Evolutionary conservation across 64 coral and sea anemone genomes (phyloP).

Genomic region (Montipora foliosa): DNA sequence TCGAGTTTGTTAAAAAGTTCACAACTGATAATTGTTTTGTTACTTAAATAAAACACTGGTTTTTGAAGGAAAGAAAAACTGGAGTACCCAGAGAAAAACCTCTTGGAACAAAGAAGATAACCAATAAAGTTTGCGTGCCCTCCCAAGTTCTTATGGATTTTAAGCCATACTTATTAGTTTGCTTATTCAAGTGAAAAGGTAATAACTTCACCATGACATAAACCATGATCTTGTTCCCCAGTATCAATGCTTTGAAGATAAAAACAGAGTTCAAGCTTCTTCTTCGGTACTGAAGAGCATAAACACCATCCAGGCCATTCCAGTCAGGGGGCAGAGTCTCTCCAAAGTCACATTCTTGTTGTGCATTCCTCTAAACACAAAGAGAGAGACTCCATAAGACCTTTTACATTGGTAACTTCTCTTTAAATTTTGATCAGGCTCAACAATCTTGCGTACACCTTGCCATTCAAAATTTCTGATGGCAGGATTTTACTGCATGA

Average conservation of each 20-base stretch:
- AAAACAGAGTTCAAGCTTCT: conserved; percentile 50
- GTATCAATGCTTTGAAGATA: conserved; percentile 57
- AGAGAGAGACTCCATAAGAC: not conserved
- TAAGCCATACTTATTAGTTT: not conserved
- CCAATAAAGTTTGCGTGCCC: too few relatives aligned
- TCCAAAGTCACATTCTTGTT: conserved; percentile 72
- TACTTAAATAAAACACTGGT: too few relatives aligned
- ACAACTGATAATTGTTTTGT: too few relatives aligned
- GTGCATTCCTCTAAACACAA: conserved; percentile 51
- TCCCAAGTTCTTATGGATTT: too few relatives aligned
- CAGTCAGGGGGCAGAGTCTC: conserved; percentile 72
- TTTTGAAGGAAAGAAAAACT: too few relatives aligned
- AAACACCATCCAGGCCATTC: conserved; percentile 57
- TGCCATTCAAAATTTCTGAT: too few relatives aligned
- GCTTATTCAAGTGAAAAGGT: not conserved
- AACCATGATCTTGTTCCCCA: conserved; percentile 55
- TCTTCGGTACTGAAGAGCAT: conserved; percentile 60
- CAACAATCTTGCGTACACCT: too few relatives aligned
- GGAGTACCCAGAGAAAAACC: too few relatives aligned
- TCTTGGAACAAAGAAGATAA: too few relatives aligned
- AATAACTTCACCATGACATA: conserved; percentile 65
- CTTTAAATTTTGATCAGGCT: too few relatives aligned
- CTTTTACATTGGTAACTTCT: not conserved
- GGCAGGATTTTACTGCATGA: too few relatives aligned
- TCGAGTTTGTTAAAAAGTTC: too few relatives aligned